Evolutionary conservation across 1,140 invertebrate genomes (phyloP).

Genomic region (Dendroctonus valens): DNA sequence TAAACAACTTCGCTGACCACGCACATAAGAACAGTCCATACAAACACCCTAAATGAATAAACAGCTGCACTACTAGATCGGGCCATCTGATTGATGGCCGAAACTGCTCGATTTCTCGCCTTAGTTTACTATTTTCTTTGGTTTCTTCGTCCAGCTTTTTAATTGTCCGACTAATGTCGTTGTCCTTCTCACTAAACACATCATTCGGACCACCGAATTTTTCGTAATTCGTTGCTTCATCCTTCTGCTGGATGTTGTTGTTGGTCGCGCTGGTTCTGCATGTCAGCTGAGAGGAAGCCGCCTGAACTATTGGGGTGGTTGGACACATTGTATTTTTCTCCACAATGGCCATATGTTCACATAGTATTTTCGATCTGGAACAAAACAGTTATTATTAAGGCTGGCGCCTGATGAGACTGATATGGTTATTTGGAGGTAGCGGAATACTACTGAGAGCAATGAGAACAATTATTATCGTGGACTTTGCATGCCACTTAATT

Average conservation of each 20-base stretch:
- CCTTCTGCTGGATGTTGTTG: background rate
- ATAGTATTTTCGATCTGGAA: too few relatives aligned
- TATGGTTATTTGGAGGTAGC: too few relatives aligned
- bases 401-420: too few relatives aligned
- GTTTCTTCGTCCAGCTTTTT: conserved; percentile 25
- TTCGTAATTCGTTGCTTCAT: background rate
- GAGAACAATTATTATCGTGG: too few relatives aligned
- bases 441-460: too few relatives aligned
- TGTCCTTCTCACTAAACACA: conserved; percentile 27
- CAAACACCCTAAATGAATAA: conserved; percentile 65
- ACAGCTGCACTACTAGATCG: conserved; percentile 65
- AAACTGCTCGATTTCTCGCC: conserved; percentile 52
- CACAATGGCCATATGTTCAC: too few relatives aligned
- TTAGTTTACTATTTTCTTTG: conserved; percentile 24
- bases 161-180: conserved; percentile 23
- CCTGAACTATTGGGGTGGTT: background rate
- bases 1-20: conserved; percentile 63
- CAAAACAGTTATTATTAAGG: too few relatives aligned
- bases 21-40: conserved; percentile 70
- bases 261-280: background rate
- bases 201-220: conserved; percentile 10
- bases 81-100: conserved; percentile 65
- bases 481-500: too few relatives aligned
- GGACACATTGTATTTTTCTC: background rate
- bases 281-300: background rate